Evolutionary conservation across 2,113 vertebrate genomes (phyloP), one percentile per base, ranked within the genome.

Genomic region (Chlorodrepanis virens): DNA sequence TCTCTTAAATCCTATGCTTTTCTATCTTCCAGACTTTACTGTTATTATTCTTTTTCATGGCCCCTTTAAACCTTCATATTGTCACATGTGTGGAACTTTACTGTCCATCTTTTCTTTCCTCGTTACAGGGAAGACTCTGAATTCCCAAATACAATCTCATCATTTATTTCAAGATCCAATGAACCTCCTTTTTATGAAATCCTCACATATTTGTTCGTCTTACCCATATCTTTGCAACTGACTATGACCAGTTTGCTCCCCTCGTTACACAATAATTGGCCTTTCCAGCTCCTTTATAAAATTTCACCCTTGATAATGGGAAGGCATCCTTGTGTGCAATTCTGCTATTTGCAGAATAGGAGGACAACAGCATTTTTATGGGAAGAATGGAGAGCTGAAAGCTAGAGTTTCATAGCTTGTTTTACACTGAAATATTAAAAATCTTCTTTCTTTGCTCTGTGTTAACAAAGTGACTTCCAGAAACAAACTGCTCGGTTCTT

Each of bases 91-190:
- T 59, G 28, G 69, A 89, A 75, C 47, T 81, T 89, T 9, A 54
- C 64, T 40, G 44, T 33, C 63, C 47, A 52, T 77, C 29, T 69
- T 44, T 49, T 81, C 68, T 64, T 65, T 69, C 71, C 56, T 68
- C 60, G 56, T 68, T 79, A 44, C 28, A 68, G 54, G 89, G 71
- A 85, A 70, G 35, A 47, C 35, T 65, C 10, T 69, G 56, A 92
- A 84, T 61, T 75, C 80, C 77, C 69, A 60, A 81, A 83, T 33
- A 89, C 24, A 75, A 72, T 24, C 52, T 93, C 75, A 74, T 19
- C 35, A 81, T 67, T 77, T 85, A 60, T 90, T 90, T 93, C 68
- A 90, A 85, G 63, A 83, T 77, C 63, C 59, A 95, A 63, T 93
- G 88, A 90, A 84, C 61, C 50, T 85, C 18, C 57, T 91, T 96